phyloP scores from a whole-genome alignment of 2,113 vertebrate species.

The Podilymbus podiceps region DNA sequence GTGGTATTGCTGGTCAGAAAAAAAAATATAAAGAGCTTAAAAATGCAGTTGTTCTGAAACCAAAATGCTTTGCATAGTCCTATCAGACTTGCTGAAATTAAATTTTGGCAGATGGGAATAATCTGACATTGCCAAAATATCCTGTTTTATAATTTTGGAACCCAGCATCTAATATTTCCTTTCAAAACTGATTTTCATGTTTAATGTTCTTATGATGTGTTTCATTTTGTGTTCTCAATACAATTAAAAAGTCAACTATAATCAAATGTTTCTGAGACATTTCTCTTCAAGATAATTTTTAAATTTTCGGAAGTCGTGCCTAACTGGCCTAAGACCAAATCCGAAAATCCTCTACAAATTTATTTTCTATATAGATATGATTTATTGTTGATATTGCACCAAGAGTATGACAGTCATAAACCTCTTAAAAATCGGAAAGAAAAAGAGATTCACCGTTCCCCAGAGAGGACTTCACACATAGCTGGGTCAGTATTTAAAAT shows the following conservation, averaged over 20 bases:
- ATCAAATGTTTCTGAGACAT: not conserved
- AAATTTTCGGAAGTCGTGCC: not conserved
- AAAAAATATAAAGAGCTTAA: not conserved
- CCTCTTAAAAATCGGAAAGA: not conserved
- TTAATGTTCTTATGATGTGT: constrained; percentile 30
- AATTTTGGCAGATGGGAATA: not conserved
- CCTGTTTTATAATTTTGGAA: constrained; percentile 32
- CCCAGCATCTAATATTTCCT: not conserved
- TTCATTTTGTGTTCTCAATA: constrained; percentile 36
- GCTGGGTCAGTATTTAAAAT: not conserved
- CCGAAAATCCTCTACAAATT: not conserved
- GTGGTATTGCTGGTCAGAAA: not conserved
- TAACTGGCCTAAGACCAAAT: not conserved
- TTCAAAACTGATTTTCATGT: constrained; percentile 9
- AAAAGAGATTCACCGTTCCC: constrained; percentile 4
- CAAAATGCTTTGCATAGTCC: not conserved
- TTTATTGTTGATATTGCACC: not conserved
- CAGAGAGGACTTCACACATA: not conserved
- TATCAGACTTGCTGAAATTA: not conserved
- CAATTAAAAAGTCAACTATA: constrained; percentile 31
- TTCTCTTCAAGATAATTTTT: not conserved
- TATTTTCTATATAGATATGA: not conserved
- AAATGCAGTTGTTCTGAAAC: constrained; percentile 3
- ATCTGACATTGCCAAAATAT: constrained; percentile 11
- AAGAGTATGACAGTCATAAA: not conserved